Percentiles rank a stretch among this genome's conserved stretches.
Evolutionary conservation across 2,113 vertebrate species (phyloP).

Genomic region (Garra rufa): DNA sequence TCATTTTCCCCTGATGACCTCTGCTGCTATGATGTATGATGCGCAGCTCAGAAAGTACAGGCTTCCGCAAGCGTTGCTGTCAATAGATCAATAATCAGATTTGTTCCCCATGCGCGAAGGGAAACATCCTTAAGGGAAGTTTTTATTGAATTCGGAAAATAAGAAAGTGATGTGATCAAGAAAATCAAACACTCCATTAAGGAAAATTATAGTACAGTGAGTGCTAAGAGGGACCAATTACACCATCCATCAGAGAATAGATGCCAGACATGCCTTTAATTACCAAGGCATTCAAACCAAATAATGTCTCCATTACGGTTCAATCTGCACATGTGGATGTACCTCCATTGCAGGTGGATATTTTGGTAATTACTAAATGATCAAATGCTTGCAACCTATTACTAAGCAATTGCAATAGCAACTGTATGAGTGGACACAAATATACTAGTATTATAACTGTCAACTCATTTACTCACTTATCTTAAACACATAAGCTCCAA

Average conservation of each 20-base stretch:
- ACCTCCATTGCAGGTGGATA: conserved; percentile 8
- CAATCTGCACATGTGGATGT: neutral
- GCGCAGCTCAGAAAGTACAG: neutral
- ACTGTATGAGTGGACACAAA: neutral
- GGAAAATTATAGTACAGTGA: conserved; percentile 24
- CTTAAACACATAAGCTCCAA: too few species aligned
- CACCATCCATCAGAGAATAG: conserved; percentile 19
- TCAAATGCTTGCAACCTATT: neutral
- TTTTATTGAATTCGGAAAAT: neutral
- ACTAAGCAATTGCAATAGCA: neutral
- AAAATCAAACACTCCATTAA: conserved; percentile 45
- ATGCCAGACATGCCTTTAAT: conserved; percentile 40
- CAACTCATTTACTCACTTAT: neutral
- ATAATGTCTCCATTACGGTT: neutral
- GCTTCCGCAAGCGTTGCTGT: neutral
- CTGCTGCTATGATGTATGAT: neutral
- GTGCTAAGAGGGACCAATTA: conserved; percentile 20
- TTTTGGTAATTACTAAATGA: neutral
- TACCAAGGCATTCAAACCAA: neutral
- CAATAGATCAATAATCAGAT: conserved; percentile 16
- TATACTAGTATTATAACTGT: neutral
- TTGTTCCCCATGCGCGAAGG: neutral
- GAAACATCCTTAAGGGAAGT: neutral
- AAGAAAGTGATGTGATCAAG: conserved; percentile 32
- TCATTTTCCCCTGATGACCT: neutral